Conservation (phyloP, 2,797 vertebrate genomes). For the Sebastes cheni region DNA sequence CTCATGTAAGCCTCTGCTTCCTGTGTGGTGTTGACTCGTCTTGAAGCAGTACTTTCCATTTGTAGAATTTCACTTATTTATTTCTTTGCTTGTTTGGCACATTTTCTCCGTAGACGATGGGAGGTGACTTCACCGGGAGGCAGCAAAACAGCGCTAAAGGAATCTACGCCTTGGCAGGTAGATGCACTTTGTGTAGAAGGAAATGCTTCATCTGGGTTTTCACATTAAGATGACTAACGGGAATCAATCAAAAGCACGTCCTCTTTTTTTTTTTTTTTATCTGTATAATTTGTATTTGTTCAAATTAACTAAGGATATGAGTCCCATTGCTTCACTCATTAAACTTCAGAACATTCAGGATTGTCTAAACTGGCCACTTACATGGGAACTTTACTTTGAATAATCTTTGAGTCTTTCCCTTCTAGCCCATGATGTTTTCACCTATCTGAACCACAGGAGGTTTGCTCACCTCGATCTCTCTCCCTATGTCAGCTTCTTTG, state of each 20-base stretch:
- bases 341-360: not conserved
- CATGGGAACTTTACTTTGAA: not conserved
- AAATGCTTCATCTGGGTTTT: not conserved
- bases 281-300: not conserved
- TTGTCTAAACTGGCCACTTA: not conserved
- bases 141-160: constrained; percentile 90
- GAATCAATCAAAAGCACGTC: not conserved
- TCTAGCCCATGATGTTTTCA: constrained; percentile 93
- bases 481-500: constrained; percentile 94
- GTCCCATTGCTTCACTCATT: not conserved
- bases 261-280: not conserved
- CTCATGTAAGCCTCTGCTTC: constrained; percentile 86
- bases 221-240: not conserved
- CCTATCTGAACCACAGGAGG: constrained; percentile 84
- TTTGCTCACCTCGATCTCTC: constrained; percentile 83
- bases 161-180: constrained; percentile 95
- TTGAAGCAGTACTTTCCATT: not conserved
- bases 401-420: constrained; percentile 69
- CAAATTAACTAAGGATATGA: not conserved
- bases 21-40: not conserved
- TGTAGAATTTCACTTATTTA: not conserved
- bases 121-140: constrained; percentile 92
- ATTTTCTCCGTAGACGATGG: constrained; percentile 89
- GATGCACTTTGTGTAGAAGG: not conserved
- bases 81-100: not conserved